Conservation (phyloP, 1,140 invertebrate species). For the Trichonephila inaurata region DNA sequence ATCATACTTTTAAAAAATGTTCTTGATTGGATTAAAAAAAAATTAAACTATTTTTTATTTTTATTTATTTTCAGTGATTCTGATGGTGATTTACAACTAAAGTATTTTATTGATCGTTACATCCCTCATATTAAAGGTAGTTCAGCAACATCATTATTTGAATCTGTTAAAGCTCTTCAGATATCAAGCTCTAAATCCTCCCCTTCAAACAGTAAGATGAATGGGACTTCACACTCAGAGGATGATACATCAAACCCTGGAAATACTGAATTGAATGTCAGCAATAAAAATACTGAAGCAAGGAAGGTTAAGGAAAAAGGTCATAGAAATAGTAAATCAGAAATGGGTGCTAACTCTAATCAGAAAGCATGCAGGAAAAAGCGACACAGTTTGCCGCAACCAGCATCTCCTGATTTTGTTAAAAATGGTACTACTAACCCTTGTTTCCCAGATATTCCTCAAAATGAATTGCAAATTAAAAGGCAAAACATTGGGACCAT, state of each 20-base stretch:
- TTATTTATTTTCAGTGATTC: conserved; percentile 82
- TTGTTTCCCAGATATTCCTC: background rate
- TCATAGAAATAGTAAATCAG: background rate
- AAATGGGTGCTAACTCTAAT: background rate
- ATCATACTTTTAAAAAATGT: too few relatives aligned
- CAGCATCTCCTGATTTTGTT: background rate
- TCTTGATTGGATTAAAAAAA: too few relatives aligned
- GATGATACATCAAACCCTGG: background rate
- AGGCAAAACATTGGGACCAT: background rate
- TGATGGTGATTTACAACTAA: conserved; percentile 86
- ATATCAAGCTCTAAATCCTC: background rate
- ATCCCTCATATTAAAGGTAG: conserved; percentile 75
- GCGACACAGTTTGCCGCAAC: background rate
- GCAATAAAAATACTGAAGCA: background rate
- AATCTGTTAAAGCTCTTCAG: conserved; percentile 70
- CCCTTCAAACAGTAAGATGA: background rate
- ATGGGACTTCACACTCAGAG: background rate
- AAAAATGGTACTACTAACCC: background rate
- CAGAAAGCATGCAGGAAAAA: background rate
- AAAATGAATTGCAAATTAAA: background rate
- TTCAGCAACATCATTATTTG: conserved; percentile 54
- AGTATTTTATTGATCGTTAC: conserved; percentile 80
- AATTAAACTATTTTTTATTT: too few relatives aligned
- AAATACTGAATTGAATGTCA: background rate
- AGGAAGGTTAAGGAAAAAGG: background rate